Evolutionary conservation across 2,888 invertebrate species (phyloP), one percentile per base, ranked within the genome.

Genomic region (Sussaba pulchella): DNA sequence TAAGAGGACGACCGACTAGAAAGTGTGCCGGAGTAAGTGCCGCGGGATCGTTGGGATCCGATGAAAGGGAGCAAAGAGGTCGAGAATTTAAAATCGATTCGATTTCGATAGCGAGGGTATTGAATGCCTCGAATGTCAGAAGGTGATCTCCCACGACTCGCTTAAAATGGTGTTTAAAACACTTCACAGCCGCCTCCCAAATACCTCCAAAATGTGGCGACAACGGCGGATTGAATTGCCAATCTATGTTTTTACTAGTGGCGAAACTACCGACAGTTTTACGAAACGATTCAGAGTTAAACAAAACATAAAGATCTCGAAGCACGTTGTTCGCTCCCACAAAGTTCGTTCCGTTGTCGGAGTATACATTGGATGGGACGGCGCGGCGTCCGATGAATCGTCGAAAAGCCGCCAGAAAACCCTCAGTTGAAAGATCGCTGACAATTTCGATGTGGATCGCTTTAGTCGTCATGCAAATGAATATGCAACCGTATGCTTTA

Each of bases 1-100:
- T 26, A 12, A 63, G 6, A 1, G 63, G 26, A n/a, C 2, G 86
- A 64, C 12, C 86, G 2, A 88, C 78, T 5, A 91, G 75, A 69
- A 89, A 85, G 80, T 90, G 89, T 12, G 85, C 88, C 10, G 78
- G 74, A 4, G 83, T 78, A 1, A 83, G 41, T 0, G 82, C 84
- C 2, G 73, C n/a, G 4, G 73, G 67, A 71, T 82, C 82, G 12
- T 81, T 79, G 0, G 83, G 80, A 74, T 85, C 79, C 1, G 70
- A 36, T 0, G 78, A 81, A 8, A 80, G 31, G 14, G 72, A 26
- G 19, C 61, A 73, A 1, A 83, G 45, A 6, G 82, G 78, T 21
- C 79, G 47, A 1, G 75, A 83, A 17, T 84, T 77, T 2, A 77
- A 41, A 14, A 78, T 81, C 0, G 72, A 64, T 26, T 81, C 82